Conservation (phyloP, 1,140 invertebrate genomes). For the Tetramorium simillimum region DNA sequence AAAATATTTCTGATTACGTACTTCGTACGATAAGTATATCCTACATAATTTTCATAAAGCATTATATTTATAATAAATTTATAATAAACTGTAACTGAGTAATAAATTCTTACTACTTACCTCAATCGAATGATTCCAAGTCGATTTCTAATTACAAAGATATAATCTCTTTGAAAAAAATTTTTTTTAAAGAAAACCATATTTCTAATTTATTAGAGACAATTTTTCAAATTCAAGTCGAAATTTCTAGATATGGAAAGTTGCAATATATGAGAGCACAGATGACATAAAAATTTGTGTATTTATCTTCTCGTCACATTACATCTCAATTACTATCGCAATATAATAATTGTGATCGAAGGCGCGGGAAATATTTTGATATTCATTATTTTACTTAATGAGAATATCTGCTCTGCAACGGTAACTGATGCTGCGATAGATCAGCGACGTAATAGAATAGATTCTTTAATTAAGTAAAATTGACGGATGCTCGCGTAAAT, state of each 20-base stretch:
- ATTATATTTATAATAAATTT: too few relatives aligned
- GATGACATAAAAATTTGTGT: neutral
- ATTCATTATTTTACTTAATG: slow-evolving; percentile 29
- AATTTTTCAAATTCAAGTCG: neutral
- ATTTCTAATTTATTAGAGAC: neutral
- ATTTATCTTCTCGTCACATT: slow-evolving; percentile 18
- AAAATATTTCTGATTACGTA: neutral
- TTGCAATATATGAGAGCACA: neutral
- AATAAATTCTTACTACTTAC: neutral
- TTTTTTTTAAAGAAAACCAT: neutral
- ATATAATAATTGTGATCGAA: neutral
- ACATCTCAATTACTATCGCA: slow-evolving; percentile 13
- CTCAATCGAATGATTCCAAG: neutral
- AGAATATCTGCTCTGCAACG: slow-evolving; percentile 1
- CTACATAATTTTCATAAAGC: neutral
- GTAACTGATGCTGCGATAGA: neutral
- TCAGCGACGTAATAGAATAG: neutral
- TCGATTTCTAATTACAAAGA: neutral
- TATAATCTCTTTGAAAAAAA: neutral
- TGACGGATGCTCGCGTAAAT: slow-evolving; percentile 28
- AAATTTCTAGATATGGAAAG: neutral
- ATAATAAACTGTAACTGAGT: neutral
- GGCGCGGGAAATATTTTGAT: neutral
- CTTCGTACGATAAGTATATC: too few relatives aligned
- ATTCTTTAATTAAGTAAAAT: slow-evolving; percentile 51